Percentiles rank a stretch among this genome's conserved stretches.
These are phyloP conservation scores for Megalonaias nervosa DNA, from an alignment of 1,140 invertebrate genomes.

Conservation along the genomic window DNA sequence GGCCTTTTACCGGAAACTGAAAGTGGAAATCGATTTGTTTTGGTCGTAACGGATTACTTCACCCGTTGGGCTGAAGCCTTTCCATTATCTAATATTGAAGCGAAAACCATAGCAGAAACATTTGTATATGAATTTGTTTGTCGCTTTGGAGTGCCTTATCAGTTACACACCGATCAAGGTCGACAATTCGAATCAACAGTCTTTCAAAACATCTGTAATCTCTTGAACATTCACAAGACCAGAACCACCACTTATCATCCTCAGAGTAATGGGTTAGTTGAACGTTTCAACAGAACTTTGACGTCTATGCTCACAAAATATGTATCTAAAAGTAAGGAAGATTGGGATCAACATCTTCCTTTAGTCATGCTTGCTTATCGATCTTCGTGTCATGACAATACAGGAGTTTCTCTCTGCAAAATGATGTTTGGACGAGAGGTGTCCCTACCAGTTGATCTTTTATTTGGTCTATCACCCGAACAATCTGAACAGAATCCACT, in stretches of 20 bases:
- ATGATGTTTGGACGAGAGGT: slow-evolving; percentile 44
- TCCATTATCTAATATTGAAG: slow-evolving; percentile 4
- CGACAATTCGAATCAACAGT: background rate
- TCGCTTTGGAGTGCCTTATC: slow-evolving; percentile 9
- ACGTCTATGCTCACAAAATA: slow-evolving; percentile 18
- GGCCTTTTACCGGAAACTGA: slow-evolving; percentile 57
- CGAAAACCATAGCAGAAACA: slow-evolving; percentile 26
- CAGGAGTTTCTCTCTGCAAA: slow-evolving; percentile 38
- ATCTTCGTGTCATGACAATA: slow-evolving; percentile 34
- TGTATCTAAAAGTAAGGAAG: slow-evolving; percentile 18
- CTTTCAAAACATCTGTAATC: slow-evolving; percentile 30
- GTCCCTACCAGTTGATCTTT: background rate
- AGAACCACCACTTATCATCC: slow-evolving; percentile 53
- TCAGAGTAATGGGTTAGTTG: slow-evolving; percentile 55
- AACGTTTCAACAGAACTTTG: slow-evolving; percentile 46
- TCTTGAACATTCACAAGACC: slow-evolving; percentile 39
- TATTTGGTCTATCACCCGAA: background rate
- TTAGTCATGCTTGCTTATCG: slow-evolving; percentile 44
- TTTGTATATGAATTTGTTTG: slow-evolving; percentile 38
- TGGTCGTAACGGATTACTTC: slow-evolving; percentile 53
- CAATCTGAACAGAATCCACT: background rate
- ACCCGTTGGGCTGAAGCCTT: slow-evolving; percentile 56
- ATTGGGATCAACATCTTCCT: slow-evolving; percentile 44
- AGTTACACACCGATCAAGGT: too few species aligned
- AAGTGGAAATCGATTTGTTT: slow-evolving; percentile 48